Evolutionary conservation across 2,113 vertebrate genomes (phyloP).

Genomic region (Megaceryle maxima): DNA sequence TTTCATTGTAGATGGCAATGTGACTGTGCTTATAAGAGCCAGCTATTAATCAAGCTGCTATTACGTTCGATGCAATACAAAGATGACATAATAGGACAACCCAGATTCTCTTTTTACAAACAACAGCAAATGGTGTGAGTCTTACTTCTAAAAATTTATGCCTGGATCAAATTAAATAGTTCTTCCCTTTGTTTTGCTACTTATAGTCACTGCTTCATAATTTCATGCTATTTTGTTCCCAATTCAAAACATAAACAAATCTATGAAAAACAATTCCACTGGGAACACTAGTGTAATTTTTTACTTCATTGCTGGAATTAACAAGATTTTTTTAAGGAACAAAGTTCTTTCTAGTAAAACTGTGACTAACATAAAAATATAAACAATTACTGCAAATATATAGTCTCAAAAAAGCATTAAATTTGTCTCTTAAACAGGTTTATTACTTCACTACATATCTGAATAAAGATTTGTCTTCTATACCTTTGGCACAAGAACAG

Average conservation of each 20-base stretch:
- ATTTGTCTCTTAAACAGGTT: constrained; percentile 74
- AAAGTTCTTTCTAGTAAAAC: constrained; percentile 55
- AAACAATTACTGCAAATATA: constrained; percentile 79
- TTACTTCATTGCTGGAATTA: constrained; percentile 11
- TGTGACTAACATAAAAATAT: constrained; percentile 73
- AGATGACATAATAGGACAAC: background rate
- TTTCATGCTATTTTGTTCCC: background rate
- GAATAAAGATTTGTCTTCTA: constrained; percentile 75
- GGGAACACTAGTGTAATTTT: background rate
- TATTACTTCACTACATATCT: constrained; percentile 72
- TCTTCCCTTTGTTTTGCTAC: background rate
- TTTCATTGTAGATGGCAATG: background rate
- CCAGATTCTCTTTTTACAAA: background rate
- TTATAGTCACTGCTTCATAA: background rate
- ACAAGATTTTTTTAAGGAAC: background rate
- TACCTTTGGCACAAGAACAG: constrained; percentile 66
- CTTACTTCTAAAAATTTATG: background rate
- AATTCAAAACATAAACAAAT: background rate
- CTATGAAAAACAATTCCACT: background rate
- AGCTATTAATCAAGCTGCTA: background rate
- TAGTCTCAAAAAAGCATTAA: constrained; percentile 67
- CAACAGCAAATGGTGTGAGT: background rate
- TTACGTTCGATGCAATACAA: background rate
- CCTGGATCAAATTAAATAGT: background rate
- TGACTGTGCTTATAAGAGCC: background rate